Evolutionary conservation across 2,797 vertebrate species (phyloP), one percentile per base, ranked within the genome.

Genomic region (Pangasius djambal): DNA sequence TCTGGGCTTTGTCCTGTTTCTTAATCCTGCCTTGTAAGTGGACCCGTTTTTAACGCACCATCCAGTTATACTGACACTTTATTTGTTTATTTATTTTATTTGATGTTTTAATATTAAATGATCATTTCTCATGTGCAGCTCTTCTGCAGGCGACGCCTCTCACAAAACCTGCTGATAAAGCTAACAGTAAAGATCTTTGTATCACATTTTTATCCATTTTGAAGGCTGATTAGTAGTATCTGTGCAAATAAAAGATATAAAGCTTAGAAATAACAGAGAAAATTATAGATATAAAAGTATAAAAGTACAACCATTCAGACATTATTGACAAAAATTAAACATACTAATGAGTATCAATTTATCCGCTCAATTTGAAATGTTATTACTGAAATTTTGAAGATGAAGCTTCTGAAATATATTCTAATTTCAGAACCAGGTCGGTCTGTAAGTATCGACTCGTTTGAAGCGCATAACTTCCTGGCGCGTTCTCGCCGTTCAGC

Each of bases 381-480:
- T 15, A 50, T 50, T 50, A 15, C n/a, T 67, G 25, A 50, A 28
- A 48, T 10, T 10, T n/a, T 77, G 20, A 77, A 77, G 44, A n/a
- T 67, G n/a, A 55, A 40, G 65, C 12, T 9, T 10, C 16, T 25
- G 3, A 20, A 61, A 40, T 37, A 34, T 22, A 78, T n/a, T 20
- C 9, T 83, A 48, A 59, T 40, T 77, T 31, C 52, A 83, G 90
- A 5, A 44, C 86, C 55, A 20, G 52, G 74, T 48, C 44, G 40
- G 52, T 40, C 65, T 10, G 74, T 96, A 1, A 93, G 81, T 87
- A 96, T 96, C 16, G 89, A 89, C 18, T 87, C 94, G 48, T 70
- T 91, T 81, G 88, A 93, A 69, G 96, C 96, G 2, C 92, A 95
- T 55, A 90, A 93, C 82, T 97, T 97, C 92, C 90, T 96, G 91